Evolutionary conservation across 2,113 vertebrate species (phyloP).

Genomic region (Nibea albiflora): DNA sequence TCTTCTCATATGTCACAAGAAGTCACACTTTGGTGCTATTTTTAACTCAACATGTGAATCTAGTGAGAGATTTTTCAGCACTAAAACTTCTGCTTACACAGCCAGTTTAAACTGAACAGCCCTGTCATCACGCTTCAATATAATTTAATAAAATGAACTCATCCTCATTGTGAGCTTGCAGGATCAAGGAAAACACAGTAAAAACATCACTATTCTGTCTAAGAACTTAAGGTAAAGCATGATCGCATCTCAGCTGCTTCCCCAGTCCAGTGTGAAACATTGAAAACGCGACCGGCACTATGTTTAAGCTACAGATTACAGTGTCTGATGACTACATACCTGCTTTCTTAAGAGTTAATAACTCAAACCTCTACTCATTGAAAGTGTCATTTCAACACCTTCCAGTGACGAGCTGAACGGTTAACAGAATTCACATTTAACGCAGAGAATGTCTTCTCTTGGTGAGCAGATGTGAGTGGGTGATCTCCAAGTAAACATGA

Average conservation of each 20-base stretch:
- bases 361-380: neutral
- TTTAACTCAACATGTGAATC: neutral
- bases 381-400: neutral
- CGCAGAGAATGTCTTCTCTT: neutral
- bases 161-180: neutral
- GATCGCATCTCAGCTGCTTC: neutral
- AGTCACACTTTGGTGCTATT: constrained; percentile 1
- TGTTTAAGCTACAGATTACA: neutral
- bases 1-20: neutral
- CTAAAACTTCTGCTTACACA: neutral
- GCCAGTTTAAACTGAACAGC: neutral
- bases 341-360: neutral
- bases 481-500: neutral
- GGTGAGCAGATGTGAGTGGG: neutral
- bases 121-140: neutral
- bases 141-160: neutral
- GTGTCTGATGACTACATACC: neutral
- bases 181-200: neutral
- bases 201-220: neutral
- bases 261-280: neutral
- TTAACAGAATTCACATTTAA: neutral
- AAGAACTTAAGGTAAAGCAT: neutral
- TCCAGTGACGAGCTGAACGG: neutral
- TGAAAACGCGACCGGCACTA: neutral
- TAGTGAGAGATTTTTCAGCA: neutral